Evolutionary conservation across 2,113 vertebrate genomes (phyloP).

Genomic region (Corythaeola cristata): DNA sequence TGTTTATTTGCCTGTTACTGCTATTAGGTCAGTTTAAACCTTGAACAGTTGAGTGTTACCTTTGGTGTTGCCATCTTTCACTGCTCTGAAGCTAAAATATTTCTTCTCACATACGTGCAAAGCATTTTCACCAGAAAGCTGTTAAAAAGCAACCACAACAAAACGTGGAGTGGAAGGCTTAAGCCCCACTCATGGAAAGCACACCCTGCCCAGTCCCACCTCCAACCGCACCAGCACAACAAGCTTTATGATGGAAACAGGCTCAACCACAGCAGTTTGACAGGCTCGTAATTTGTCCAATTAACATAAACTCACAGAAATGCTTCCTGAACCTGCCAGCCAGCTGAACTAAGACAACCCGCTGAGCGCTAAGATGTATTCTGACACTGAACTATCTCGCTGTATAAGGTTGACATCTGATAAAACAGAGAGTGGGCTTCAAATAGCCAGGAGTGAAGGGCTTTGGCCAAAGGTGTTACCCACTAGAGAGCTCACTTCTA

Average conservation of each 20-base stretch:
- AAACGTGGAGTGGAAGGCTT: not conserved
- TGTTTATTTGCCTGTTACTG: not conserved
- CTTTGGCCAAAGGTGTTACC: not conserved
- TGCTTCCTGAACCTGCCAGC: conserved; percentile 1
- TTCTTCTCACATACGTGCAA: not conserved
- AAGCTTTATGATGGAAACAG: not conserved
- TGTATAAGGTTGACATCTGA: not conserved
- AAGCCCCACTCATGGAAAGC: not conserved
- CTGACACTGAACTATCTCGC: not conserved
- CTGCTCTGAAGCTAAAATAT: not conserved
- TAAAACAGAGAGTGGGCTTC: not conserved
- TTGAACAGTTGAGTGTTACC: not conserved
- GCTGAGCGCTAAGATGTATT: not conserved
- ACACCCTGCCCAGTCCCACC: not conserved
- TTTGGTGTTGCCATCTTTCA: not conserved
- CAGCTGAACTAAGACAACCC: conserved; percentile 1
- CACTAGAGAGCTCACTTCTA: not conserved
- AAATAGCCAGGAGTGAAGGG: not conserved
- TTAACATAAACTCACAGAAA: not conserved
- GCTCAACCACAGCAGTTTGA: not conserved
- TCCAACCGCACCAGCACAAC: not conserved
- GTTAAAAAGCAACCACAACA: not conserved
- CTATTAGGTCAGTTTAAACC: not conserved
- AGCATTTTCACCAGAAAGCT: not conserved
- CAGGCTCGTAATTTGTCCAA: not conserved